Percentiles rank a stretch among this genome's conserved stretches.
Evolutionary conservation across 2,888 invertebrate genomes (phyloP).

Genomic region (Erebia ligea): DNA sequence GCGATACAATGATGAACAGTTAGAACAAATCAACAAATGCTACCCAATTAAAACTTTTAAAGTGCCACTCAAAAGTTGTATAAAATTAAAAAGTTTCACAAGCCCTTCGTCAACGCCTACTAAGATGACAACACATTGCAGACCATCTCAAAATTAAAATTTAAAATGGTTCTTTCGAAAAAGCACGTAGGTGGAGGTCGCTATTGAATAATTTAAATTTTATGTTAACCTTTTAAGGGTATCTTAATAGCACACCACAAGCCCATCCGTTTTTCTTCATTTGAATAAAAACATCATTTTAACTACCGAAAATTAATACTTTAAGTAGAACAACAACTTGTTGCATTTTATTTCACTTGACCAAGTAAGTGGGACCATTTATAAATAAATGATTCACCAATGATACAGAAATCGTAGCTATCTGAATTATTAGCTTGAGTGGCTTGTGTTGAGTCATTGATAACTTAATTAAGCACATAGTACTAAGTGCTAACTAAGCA

Average conservation of each 20-base stretch:
- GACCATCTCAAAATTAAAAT: conserved; percentile 49
- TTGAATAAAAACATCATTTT: conserved; percentile 2
- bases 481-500: too few species aligned
- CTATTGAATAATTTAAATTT: conserved; percentile 7
- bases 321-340: background rate
- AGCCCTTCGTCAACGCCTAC: conserved; percentile 45
- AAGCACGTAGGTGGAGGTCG: conserved; percentile 33
- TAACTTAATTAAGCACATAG: too few species aligned
- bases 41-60: background rate
- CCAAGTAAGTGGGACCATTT: too few species aligned
- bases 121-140: conserved; percentile 45
- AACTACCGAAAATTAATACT: conserved; percentile 5
- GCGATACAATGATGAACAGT: background rate
- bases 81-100: conserved; percentile 22
- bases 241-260: conserved; percentile 12
- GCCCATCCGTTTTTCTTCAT: conserved; percentile 4
- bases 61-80: background rate
- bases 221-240: conserved; percentile 17
- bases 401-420: too few species aligned
- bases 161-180: conserved; percentile 38
- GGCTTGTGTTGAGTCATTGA: too few species aligned
- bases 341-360: background rate
- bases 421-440: too few species aligned
- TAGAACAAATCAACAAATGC: conserved; percentile 22
- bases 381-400: too few species aligned